Percentiles rank a stretch among this genome's conserved stretches.
phyloP scores from a whole-genome alignment of 2,888 invertebrate genomes.

The Melipona bicolor region DNA sequence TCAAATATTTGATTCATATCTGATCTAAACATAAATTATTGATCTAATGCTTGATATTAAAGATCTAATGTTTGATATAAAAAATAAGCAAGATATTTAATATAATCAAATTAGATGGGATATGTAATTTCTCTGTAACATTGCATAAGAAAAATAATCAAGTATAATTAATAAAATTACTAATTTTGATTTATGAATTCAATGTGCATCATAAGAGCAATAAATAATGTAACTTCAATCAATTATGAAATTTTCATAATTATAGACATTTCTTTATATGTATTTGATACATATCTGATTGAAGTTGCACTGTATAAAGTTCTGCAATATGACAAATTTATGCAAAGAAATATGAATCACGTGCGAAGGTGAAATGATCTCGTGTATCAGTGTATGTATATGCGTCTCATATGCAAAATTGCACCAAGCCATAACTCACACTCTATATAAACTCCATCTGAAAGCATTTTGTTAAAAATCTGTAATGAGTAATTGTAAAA shows the following conservation, averaged over 20 bases:
- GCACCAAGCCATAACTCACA: constrained; percentile 54
- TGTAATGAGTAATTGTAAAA: constrained; percentile 39
- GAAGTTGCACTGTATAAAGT: constrained; percentile 23
- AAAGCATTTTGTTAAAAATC: constrained; percentile 54
- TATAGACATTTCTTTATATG: not conserved
- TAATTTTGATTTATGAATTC: constrained; percentile 20
- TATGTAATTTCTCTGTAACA: constrained; percentile 4
- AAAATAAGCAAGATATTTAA: no score
- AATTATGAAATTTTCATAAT: not conserved
- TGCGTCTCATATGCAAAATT: constrained; percentile 50
- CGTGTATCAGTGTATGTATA: constrained; percentile 24
- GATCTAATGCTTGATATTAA: no score
- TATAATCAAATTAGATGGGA: not conserved
- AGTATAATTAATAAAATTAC: constrained; percentile 16
- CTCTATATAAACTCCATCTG: constrained; percentile 27
- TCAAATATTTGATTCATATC: no score
- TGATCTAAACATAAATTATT: no score
- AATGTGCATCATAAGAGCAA: constrained; percentile 4
- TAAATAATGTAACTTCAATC: constrained; percentile 20
- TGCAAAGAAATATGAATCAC: constrained; percentile 41
- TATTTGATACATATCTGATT: constrained; percentile 13
- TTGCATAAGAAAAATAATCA: constrained; percentile 3
- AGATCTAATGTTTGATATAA: no score
- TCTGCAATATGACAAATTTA: constrained; percentile 15
- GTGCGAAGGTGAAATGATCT: constrained; percentile 58